Conservation (phyloP, 2,888 invertebrate species). For the Agelastica alni region DNA sequence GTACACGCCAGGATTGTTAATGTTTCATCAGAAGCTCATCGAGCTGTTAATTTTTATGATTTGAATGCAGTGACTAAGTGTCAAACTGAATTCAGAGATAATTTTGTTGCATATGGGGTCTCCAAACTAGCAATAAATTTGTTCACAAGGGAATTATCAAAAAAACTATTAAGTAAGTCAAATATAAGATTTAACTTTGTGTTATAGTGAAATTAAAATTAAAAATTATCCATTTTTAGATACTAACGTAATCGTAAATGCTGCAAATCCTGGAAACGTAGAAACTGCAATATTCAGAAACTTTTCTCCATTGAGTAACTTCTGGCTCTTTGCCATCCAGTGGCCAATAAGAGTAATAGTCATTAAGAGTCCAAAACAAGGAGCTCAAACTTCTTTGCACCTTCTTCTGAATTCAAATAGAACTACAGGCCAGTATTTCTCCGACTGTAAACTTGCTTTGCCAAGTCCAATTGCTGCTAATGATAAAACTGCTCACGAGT, state of each 20-base stretch:
- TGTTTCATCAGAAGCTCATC: conserved; percentile 56
- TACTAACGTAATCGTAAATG: conserved; percentile 53
- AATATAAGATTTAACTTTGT: no score
- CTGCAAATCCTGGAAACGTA: conserved; percentile 57
- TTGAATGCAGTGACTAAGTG: conserved; percentile 45
- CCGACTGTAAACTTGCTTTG: conserved; percentile 49
- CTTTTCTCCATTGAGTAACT: conserved; percentile 51
- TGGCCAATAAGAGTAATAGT: conserved; percentile 53
- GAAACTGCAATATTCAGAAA: conserved; percentile 55
- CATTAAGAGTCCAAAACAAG: conserved; percentile 54
- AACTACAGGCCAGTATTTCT: conserved; percentile 52
- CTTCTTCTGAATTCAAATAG: conserved; percentile 51
- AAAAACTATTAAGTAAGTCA: conserved; percentile 49
- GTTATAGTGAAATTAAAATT: background rate
- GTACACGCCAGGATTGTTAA: conserved; percentile 58
- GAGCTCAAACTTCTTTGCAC: conserved; percentile 55
- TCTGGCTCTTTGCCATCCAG: conserved; percentile 51
- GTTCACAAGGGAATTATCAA: conserved; percentile 52
- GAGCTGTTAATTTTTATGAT: conserved; percentile 50
- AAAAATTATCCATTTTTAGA: conserved; percentile 35
- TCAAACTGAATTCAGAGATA: conserved; percentile 42
- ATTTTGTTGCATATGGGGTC: conserved; percentile 53
- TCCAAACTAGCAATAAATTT: conserved; percentile 53
- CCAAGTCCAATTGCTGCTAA: conserved; percentile 49
- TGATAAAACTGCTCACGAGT: conserved; percentile 46